Evolutionary conservation across 2,797 vertebrate genomes (phyloP).

Genomic region (Lagodon rhomboides): DNA sequence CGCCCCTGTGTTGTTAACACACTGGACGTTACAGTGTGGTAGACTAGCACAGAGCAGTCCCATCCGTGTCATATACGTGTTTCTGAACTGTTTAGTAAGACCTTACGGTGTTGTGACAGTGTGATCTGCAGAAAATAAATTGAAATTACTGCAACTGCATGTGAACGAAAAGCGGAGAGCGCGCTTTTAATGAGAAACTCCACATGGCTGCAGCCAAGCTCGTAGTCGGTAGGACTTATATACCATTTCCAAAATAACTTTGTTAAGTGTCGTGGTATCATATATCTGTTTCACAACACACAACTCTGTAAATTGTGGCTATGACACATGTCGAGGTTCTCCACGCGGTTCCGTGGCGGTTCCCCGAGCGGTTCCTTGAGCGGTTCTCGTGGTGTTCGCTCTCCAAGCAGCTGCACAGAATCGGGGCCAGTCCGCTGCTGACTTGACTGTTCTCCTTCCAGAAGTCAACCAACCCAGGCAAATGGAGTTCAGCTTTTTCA

Average conservation of each 20-base stretch:
- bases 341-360: slow-evolving; percentile 79
- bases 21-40: not conserved
- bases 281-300: slow-evolving; percentile 87
- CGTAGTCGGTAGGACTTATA: slow-evolving; percentile 58
- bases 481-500: slow-evolving; percentile 84
- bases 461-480: slow-evolving; percentile 80
- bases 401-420: slow-evolving; percentile 79
- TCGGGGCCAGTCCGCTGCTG: slow-evolving; percentile 75
- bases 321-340: slow-evolving; percentile 87
- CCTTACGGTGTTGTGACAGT: slow-evolving; percentile 7
- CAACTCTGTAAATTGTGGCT: slow-evolving; percentile 87
- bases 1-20: not conserved
- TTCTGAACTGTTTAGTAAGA: slow-evolving; percentile 25
- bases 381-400: slow-evolving; percentile 80
- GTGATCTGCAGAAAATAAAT: slow-evolving; percentile 24
- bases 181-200: slow-evolving; percentile 65
- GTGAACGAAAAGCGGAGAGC: slow-evolving; percentile 34
- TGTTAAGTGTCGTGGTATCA: slow-evolving; percentile 81
- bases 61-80: not conserved
- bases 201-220: slow-evolving; percentile 62
- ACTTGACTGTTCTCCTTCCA: slow-evolving; percentile 87
- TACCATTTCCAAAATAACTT: slow-evolving; percentile 85
- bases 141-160: slow-evolving; percentile 21
- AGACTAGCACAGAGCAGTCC: not conserved
- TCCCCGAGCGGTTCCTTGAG: slow-evolving; percentile 75